Evolutionary conservation across 1,140 invertebrate genomes (phyloP), one percentile per base, ranked within the genome.

Genomic region (Macrosteles quadrilineatus): DNA sequence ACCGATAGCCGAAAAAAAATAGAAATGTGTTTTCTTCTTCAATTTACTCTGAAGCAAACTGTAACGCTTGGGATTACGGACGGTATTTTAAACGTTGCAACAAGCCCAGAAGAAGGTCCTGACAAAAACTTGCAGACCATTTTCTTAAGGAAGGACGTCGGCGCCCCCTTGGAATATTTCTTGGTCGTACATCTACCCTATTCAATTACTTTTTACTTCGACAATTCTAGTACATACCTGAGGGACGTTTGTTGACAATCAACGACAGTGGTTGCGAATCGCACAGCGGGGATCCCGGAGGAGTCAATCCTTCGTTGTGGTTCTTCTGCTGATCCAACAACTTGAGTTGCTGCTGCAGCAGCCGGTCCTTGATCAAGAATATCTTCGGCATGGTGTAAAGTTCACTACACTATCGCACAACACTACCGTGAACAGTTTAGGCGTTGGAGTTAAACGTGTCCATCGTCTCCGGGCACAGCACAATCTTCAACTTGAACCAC

Each of bases 281-380:
- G 66, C 83, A 80, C 69, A 76, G 45, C 0, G 77, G 77, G 0
- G 76, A 76, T 1, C 75, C 76, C 1, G 76, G 76, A 0, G 76
- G 76, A 14, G 72, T 74, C 2, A 77, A 64, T 25, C 72, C 67
- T 21, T 69, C 68, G 23, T 75, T 73, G 14, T 70, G 69, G 32
- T 23, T 73, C 57, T 92, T 91, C 80, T 93, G 91, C 43, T 88
- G 87, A 77, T 93, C 92, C 76, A 91, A 82, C 75, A 94, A 80
- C 68, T 89, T 86, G 76, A 91, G 84, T 82, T 94, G 93, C 86
- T 94, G 92, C 87, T 93, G 90, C 74, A 92, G 91, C 84, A 94
- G 84, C 76, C 92, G 86, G 79, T 94, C 92, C 81, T 94, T 94
- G 76, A 94, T 92, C 72, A 93, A 80, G 80, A 94, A 95, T 79